Conservation (phyloP, 2,113 vertebrate genomes). For the Cnemophilus loriae region DNA sequence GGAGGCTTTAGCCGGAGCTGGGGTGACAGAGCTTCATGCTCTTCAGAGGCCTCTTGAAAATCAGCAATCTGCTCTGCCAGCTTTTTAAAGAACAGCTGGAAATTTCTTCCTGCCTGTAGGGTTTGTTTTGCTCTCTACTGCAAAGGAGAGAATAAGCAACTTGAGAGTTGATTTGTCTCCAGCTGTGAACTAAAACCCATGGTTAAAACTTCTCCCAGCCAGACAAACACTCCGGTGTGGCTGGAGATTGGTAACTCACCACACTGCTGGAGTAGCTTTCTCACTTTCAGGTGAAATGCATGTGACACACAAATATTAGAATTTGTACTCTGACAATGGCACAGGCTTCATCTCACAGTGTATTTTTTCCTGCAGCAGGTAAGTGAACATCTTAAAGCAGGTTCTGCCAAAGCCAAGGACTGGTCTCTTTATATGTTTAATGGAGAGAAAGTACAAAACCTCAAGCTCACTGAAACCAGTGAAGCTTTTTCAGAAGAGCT, state of each 20-base stretch:
- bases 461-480: conserved; percentile 75
- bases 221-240: background rate
- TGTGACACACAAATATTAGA: background rate
- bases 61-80: background rate
- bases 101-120: background rate
- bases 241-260: background rate
- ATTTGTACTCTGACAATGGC: background rate
- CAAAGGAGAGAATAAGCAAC: background rate
- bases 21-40: background rate
- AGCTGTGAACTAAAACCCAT: background rate
- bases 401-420: background rate
- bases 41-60: background rate
- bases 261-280: background rate
- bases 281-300: background rate
- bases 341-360: background rate
- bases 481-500: conserved; percentile 74
- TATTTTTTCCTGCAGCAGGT: conserved; percentile 59
- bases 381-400: conserved; percentile 66
- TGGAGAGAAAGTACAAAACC: conserved; percentile 72
- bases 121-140: background rate
- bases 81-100: background rate
- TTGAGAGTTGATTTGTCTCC: background rate
- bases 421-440: conserved; percentile 83
- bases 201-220: background rate
- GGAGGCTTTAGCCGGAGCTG: background rate